A percentile compares a stretch with the other conserved stretches of the same genome.
Conservation (phyloP, 1,140 invertebrate genomes). For the Metaphire vulgaris region DNA sequence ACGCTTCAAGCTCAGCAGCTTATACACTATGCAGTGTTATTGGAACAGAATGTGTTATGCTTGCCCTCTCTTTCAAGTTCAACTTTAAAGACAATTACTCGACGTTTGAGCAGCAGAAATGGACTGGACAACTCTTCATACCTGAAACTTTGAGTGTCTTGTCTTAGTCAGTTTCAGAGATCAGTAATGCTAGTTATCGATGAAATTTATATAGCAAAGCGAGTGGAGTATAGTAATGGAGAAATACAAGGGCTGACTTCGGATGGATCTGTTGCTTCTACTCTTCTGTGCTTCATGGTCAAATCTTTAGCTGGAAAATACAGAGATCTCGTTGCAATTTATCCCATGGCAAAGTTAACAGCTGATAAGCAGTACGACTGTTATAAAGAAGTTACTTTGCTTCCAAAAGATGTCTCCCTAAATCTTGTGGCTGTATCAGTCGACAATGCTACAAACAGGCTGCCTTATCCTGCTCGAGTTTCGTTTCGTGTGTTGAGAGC, state of each 20-base stretch:
- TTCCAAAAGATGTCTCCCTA: background rate
- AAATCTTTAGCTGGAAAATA: constrained; percentile 1
- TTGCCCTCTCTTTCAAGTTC: background rate
- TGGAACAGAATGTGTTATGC: background rate
- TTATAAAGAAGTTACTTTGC: background rate
- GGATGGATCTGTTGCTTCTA: background rate
- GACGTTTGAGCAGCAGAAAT: background rate
- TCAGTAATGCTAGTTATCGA: background rate
- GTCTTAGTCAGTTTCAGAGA: background rate
- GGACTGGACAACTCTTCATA: background rate
- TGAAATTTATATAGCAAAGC: constrained; percentile 3
- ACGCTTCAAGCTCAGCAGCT: background rate
- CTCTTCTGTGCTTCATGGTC: constrained; percentile 1
- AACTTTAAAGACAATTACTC: background rate
- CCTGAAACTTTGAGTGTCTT: background rate
- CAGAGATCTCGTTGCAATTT: background rate
- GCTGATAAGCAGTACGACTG: background rate
- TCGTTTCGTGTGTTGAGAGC: too few relatives aligned
- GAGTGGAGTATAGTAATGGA: constrained; percentile 10
- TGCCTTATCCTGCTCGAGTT: too few relatives aligned
- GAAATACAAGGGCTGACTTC: background rate
- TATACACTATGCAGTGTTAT: background rate
- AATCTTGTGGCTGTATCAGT: background rate
- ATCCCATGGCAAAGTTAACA: constrained; percentile 5
- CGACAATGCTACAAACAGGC: background rate